A percentile compares a stretch with the other conserved stretches of the same genome.
phyloP scores from a whole-genome alignment of 2,797 vertebrate genomes.

The Sciurus carolinensis region DNA sequence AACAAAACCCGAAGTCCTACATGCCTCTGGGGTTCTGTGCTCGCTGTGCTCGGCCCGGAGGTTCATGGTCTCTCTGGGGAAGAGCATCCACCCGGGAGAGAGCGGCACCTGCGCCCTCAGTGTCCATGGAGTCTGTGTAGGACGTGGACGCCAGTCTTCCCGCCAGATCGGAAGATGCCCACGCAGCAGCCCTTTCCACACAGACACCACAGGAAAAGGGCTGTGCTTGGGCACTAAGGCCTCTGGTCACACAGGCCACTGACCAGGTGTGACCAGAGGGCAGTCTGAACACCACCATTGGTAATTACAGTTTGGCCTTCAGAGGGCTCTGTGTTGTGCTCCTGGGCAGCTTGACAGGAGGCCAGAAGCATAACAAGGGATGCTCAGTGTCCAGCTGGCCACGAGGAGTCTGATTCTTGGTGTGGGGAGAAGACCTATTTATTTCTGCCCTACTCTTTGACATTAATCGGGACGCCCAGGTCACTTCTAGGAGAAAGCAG shows the following conservation, averaged over 20 bases:
- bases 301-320: neutral
- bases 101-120: neutral
- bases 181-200: neutral
- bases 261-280: neutral
- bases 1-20: neutral
- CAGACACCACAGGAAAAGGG: neutral
- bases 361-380: neutral
- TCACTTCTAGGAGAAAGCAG: neutral
- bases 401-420: neutral
- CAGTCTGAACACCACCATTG: neutral
- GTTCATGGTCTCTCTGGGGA: neutral
- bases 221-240: neutral
- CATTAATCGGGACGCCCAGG: fast-evolving
- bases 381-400: neutral
- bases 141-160: neutral
- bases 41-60: fast-evolving
- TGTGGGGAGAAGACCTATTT: slow-evolving; percentile 41
- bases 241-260: neutral
- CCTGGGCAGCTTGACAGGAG: neutral
- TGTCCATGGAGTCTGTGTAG: neutral
- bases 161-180: fast-evolving
- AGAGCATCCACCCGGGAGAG: neutral
- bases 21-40: no score
- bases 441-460: neutral
- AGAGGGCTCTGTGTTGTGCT: neutral